Evolutionary conservation across 2,797 vertebrate genomes (phyloP), one percentile per base, ranked within the genome.

Genomic region (Poecilia picta): DNA sequence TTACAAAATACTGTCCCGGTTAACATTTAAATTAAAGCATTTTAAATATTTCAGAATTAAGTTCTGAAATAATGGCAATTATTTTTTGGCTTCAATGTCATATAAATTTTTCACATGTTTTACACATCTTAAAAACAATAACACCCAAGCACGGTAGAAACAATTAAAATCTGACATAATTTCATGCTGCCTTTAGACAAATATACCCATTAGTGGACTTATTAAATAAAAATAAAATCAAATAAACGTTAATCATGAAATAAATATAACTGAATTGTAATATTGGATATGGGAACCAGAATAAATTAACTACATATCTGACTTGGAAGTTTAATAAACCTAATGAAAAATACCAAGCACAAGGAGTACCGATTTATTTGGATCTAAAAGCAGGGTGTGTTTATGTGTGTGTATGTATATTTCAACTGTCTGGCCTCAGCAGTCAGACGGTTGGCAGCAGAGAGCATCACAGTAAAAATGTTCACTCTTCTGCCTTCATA

Each of bases 381-480:
- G 16, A 12, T 20, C 16, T 33, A 15, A 64, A 36, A 64, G 25
- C 25, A n/a, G 25, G 8, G 7, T 20, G 31, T 28, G n/a, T 57
- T n/a, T 57, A 16, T 64, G 57, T 59, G 55, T 31, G 53, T 57
- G n/a, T 57, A 5, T 59, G 55, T 59, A 5, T 28, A 28, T 59
- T 33, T 64, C 16, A 64, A 33, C 31, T 33, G 31, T 64, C 28
- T 64, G 59, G 31, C 15, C 6, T 36, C 6, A 41, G 25, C 41
- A 13, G 57, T 5, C 71, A 77, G 81, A 66, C 72, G 55, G 76
- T 79, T 81, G n/a, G 36, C 83, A 83, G 76, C 73, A 75, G 79
- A 87, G 70, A 86, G 77, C 84, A 79, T 75, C 79, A 64, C 66
- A 64, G 53, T 75, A 31, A 80, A 59, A 85, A 80, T 28, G 70